Percentiles rank a stretch among this genome's conserved stretches.
Conservation (phyloP, 2,113 vertebrate species). For the Merops nubicus region DNA sequence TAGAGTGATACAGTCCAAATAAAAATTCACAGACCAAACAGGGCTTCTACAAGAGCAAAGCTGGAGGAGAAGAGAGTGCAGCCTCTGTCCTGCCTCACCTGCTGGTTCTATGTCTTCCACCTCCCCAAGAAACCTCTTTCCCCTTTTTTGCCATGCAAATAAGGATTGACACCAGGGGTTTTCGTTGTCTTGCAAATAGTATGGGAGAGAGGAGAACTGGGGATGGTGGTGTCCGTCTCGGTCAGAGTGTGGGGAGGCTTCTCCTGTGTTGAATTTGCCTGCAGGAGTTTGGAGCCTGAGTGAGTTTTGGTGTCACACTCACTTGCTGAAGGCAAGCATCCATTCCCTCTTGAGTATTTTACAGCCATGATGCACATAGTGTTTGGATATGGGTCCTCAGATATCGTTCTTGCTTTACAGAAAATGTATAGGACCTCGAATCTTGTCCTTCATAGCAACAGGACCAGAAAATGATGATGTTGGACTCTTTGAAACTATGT, state of each 20-base stretch:
- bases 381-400: not conserved
- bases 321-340: not conserved
- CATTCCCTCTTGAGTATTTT: not conserved
- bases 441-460: not conserved
- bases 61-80: rapidly evolving
- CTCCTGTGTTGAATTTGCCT: not conserved
- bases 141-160: not conserved
- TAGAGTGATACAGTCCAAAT: not conserved
- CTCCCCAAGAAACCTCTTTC: not conserved
- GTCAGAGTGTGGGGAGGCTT: rapidly evolving
- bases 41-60: not conserved
- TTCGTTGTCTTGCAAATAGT: not conserved
- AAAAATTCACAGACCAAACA: not conserved
- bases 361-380: not conserved
- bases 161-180: not conserved
- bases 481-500: not conserved
- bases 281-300: not conserved
- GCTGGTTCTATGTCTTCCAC: not conserved
- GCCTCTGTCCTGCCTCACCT: not conserved
- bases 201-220: not conserved
- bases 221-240: not conserved
- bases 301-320: not conserved
- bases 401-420: not conserved
- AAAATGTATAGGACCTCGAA: not conserved
- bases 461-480: not conserved